A percentile compares a stretch with the other conserved stretches of the same genome.
Conservation (phyloP, 2,797 vertebrate species). For the Premnoplex brunnescens region DNA sequence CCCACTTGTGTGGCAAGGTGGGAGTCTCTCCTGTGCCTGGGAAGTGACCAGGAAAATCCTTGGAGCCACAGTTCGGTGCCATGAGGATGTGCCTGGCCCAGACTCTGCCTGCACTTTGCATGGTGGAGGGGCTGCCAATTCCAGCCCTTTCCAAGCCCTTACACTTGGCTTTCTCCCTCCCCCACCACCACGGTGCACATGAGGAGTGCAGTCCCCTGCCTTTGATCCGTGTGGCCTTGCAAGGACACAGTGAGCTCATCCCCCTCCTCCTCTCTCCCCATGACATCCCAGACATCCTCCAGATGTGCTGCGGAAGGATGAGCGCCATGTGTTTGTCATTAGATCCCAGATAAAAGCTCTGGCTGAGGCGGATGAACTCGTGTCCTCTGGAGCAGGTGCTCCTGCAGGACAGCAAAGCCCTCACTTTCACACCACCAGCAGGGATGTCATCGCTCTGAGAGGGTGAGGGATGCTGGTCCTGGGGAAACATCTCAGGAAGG, state of each 20-base stretch:
- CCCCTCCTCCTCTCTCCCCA: background rate
- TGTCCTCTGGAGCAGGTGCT: background rate
- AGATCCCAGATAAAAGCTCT: background rate
- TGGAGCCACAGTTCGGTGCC: background rate
- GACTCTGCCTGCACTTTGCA: background rate
- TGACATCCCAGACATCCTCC: background rate
- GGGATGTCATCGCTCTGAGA: rapidly evolving
- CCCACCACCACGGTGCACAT: background rate
- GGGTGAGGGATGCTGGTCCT: background rate
- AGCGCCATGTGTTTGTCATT: background rate
- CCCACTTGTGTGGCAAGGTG: background rate
- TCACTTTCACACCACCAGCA: background rate
- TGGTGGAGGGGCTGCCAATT: background rate
- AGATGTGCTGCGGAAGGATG: background rate
- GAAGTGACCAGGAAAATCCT: background rate
- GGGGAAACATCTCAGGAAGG: background rate
- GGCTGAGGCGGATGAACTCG: background rate
- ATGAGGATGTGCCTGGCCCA: rapidly evolving
- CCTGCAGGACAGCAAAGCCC: background rate
- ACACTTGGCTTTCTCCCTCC: background rate
- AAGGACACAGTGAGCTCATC: background rate
- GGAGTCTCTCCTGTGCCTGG: background rate
- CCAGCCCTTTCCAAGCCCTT: background rate
- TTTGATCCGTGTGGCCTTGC: background rate
- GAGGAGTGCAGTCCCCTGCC: background rate